phyloP scores from a whole-genome alignment of 2,113 vertebrate genomes.

The Rhabdornis inornatus region DNA sequence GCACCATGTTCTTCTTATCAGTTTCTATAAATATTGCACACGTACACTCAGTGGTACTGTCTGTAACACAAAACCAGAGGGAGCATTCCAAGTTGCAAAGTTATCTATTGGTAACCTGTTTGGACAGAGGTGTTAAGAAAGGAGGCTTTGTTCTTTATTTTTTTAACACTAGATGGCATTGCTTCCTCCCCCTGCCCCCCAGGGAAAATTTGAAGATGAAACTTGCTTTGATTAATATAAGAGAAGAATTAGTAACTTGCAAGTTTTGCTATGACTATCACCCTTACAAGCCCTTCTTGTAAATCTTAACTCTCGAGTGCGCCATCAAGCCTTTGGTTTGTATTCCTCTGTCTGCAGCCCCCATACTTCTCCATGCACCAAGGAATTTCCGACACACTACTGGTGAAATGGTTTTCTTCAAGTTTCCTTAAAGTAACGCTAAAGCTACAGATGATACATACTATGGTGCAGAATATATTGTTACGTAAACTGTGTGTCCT shows the following conservation, averaged over 20 bases:
- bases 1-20: background rate
- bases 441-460: background rate
- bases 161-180: background rate
- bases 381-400: background rate
- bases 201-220: background rate
- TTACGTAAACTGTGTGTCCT: background rate
- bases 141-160: background rate
- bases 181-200: background rate
- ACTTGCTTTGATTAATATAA: background rate
- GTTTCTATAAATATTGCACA: background rate
- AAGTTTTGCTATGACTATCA: background rate
- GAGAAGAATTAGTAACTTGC: background rate
- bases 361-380: background rate
- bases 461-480: background rate
- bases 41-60: background rate
- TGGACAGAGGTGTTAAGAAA: background rate
- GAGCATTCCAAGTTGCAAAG: background rate
- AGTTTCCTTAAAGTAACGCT: background rate
- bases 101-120: background rate
- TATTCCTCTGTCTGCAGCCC: background rate
- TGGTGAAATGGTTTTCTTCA: background rate
- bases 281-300: background rate
- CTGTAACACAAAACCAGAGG: background rate
- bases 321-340: background rate
- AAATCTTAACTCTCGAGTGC: background rate